A percentile compares a stretch with the other conserved stretches of the same genome.
Conservation (phyloP, 37 sponge, comb jelly and placozoan species). For the Dysidea cf. avara region DNA sequence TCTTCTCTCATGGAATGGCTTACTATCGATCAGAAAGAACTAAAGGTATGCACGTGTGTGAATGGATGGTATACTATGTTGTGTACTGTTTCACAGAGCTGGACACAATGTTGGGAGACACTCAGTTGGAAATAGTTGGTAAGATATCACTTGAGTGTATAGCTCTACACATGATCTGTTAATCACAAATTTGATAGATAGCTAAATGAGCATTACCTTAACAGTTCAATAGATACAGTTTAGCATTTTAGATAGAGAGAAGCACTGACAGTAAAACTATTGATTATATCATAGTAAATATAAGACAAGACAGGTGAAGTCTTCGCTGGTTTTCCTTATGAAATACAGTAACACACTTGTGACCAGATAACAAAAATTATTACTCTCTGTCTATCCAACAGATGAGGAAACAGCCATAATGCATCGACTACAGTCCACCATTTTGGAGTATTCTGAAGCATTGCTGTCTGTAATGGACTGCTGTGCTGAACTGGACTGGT, state of each 20-base stretch:
- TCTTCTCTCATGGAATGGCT: too few species aligned
- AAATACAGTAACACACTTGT: too few species aligned
- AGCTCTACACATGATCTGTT: too few species aligned
- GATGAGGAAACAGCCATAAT: slow-evolving; percentile 92
- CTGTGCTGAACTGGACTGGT: slow-evolving; percentile 96
- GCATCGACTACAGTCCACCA: slow-evolving; percentile 88
- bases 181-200: too few species aligned
- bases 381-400: background rate
- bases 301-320: background rate
- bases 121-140: slow-evolving; percentile 89
- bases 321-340: background rate
- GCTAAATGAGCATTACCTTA: too few species aligned
- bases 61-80: slow-evolving; percentile 10
- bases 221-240: too few species aligned
- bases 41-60: slow-evolving; percentile 24
- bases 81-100: slow-evolving; percentile 48
- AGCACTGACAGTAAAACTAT: too few species aligned
- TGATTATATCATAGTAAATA: too few species aligned
- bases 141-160: background rate
- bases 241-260: too few species aligned
- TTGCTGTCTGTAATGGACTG: slow-evolving; percentile 77
- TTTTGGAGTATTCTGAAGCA: slow-evolving; percentile 65
- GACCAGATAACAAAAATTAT: background rate
- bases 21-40: slow-evolving; percentile 38
- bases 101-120: slow-evolving; percentile 87